These are phyloP conservation scores for Spodoptera littoralis DNA, from an alignment of 2,888 invertebrate genomes.

Conservation along the genomic window DNA sequence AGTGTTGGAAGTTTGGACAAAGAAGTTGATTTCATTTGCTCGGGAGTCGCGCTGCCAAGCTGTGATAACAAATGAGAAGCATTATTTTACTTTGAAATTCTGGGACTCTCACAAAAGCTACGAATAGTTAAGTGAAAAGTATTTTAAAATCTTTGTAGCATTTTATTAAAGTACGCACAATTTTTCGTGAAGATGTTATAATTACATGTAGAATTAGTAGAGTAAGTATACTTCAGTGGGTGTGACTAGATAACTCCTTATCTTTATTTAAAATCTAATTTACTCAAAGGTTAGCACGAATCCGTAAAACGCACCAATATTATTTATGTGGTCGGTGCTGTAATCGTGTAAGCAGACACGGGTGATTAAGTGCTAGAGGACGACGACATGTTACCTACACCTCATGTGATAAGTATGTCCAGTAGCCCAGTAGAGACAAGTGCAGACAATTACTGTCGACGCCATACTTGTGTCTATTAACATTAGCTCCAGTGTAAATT, in stretches of 20 bases:
- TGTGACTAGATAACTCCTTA: neutral
- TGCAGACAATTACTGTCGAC: too few relatives aligned
- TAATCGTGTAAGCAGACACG: slow-evolving; percentile 1
- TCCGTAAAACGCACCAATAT: slow-evolving; percentile 10
- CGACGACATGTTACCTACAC: slow-evolving; percentile 9
- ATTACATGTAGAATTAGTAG: too few relatives aligned
- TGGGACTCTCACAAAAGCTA: slow-evolving; percentile 17
- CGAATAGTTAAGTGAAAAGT: neutral
- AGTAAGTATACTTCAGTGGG: neutral
- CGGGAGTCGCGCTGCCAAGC: slow-evolving; percentile 7
- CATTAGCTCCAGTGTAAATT: too few relatives aligned
- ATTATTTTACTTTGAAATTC: slow-evolving; percentile 13
- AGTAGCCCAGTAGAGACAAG: neutral
- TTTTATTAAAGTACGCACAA: too few relatives aligned
- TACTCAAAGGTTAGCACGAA: too few relatives aligned
- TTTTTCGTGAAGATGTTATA: too few relatives aligned
- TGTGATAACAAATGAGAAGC: slow-evolving; percentile 24
- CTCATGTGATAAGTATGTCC: slow-evolving; percentile 3
- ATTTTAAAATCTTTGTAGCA: too few relatives aligned
- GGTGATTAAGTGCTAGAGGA: slow-evolving; percentile 23
- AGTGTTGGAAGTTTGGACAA: slow-evolving; percentile 35
- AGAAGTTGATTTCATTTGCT: slow-evolving; percentile 47
- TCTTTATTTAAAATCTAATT: too few relatives aligned
- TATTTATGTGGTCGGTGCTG: slow-evolving; percentile 18
- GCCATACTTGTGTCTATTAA: too few relatives aligned